Percentiles rank a stretch among this genome's conserved stretches.
Evolutionary conservation across 2,113 vertebrate genomes (phyloP).

Genomic region (Saguinus imperator): DNA sequence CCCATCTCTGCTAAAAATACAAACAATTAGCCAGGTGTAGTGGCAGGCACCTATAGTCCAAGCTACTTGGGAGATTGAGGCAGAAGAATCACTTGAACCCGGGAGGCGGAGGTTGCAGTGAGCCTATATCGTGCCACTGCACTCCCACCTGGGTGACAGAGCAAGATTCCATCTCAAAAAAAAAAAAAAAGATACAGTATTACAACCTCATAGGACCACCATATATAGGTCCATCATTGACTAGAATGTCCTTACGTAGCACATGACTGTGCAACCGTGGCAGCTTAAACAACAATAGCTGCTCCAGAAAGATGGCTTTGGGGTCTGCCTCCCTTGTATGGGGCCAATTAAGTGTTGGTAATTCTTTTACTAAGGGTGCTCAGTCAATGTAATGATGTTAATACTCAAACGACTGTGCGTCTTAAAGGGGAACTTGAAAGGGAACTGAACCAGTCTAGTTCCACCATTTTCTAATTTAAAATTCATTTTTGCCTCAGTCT

Average conservation of each 20-base stretch:
- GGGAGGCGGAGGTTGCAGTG: no score
- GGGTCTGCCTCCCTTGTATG: background rate
- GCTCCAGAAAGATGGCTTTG: background rate
- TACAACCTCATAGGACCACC: background rate
- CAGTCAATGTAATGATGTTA: background rate
- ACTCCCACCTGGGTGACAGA: no score
- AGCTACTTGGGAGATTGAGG: no score
- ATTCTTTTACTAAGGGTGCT: background rate
- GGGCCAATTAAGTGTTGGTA: background rate
- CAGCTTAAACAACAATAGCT: background rate
- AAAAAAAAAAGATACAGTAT: background rate
- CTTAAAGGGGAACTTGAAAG: no score
- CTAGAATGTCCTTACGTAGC: background rate
- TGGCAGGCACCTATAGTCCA: no score
- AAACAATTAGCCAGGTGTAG: no score
- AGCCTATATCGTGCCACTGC: no score
- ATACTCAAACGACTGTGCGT: no score
- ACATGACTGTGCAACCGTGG: background rate
- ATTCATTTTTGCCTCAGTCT: slow-evolving; percentile 5
- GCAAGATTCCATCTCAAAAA: no score
- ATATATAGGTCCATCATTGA: background rate
- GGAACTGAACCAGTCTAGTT: background rate
- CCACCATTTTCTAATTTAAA: background rate
- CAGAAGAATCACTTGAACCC: no score
- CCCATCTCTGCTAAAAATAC: no score